Evolutionary conservation across 2,113 vertebrate genomes (phyloP).

Genomic region (Rutilus rutilus): DNA sequence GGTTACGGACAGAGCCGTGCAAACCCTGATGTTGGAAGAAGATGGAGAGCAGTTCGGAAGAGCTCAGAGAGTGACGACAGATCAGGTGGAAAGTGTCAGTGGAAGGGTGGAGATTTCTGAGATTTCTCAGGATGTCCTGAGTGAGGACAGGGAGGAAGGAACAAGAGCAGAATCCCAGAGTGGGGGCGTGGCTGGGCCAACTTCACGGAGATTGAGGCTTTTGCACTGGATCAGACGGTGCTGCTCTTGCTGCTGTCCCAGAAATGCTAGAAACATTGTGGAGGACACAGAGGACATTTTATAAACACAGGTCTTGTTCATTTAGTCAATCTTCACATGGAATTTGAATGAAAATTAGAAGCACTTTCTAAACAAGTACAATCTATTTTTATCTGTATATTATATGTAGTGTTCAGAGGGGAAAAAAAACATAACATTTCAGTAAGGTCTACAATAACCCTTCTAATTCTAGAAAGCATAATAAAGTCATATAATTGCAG

Average conservation of each 20-base stretch:
- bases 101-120: conserved; percentile 10
- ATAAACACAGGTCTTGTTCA: background rate
- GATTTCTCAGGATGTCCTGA: background rate
- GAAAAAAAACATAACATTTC: background rate
- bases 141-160: background rate
- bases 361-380: background rate
- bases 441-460: background rate
- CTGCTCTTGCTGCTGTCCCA: conserved; percentile 44
- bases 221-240: conserved; percentile 50
- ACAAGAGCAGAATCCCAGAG: background rate
- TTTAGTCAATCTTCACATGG: background rate
- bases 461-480: background rate
- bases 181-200: background rate
- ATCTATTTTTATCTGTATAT: background rate
- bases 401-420: background rate
- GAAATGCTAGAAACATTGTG: conserved; percentile 5
- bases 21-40: conserved; percentile 33
- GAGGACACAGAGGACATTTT: conserved; percentile 21
- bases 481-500: background rate
- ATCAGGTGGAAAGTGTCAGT: conserved; percentile 18
- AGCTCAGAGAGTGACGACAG: background rate
- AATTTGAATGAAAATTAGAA: background rate
- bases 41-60: background rate
- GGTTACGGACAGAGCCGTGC: conserved; percentile 53
- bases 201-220: conserved; percentile 44